A percentile compares a stretch with the other conserved stretches of the same genome.
Evolutionary conservation across 2,888 invertebrate species (phyloP).

Genomic region (Drosophila aldrichi): DNA sequence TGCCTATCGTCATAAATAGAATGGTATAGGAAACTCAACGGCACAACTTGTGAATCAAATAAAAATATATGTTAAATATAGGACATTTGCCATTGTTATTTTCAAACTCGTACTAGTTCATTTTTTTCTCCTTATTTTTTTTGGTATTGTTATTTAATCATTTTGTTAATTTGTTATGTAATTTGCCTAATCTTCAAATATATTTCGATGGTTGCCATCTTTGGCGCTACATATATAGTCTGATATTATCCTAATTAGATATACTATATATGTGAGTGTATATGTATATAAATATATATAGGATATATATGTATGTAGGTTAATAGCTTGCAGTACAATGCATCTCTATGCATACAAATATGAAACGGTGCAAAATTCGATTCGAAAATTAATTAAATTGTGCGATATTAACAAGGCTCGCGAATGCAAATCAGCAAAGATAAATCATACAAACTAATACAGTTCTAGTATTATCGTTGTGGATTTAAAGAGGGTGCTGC

Average conservation of each 20-base stretch:
- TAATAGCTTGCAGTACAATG: constrained; percentile 20
- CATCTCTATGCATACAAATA: constrained; percentile 26
- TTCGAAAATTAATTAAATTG: constrained; percentile 18
- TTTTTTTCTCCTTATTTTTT: neutral
- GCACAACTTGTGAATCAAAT: constrained; percentile 35
- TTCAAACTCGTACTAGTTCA: constrained; percentile 7
- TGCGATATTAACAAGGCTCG: constrained; percentile 20
- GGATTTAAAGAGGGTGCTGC: neutral
- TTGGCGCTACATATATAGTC: constrained; percentile 7
- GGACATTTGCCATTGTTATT: constrained; percentile 70
- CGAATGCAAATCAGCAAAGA: constrained; percentile 28
- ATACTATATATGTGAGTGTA: neutral
- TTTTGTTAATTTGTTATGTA: constrained; percentile 1
- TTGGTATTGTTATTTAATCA: neutral
- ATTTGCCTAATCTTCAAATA: neutral
- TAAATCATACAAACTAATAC: constrained; percentile 5
- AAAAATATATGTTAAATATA: constrained; percentile 76
- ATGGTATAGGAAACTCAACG: constrained; percentile 43
- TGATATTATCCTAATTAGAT: constrained; percentile 11
- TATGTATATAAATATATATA: constrained; percentile 1
- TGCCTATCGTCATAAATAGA: constrained; percentile 53
- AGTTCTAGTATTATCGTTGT: neutral
- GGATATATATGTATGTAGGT: constrained; percentile 14
- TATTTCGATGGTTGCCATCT: neutral
- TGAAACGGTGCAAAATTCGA: constrained; percentile 26